Conservation (phyloP, 1,140 invertebrate species). For the Bombus breviceps region DNA sequence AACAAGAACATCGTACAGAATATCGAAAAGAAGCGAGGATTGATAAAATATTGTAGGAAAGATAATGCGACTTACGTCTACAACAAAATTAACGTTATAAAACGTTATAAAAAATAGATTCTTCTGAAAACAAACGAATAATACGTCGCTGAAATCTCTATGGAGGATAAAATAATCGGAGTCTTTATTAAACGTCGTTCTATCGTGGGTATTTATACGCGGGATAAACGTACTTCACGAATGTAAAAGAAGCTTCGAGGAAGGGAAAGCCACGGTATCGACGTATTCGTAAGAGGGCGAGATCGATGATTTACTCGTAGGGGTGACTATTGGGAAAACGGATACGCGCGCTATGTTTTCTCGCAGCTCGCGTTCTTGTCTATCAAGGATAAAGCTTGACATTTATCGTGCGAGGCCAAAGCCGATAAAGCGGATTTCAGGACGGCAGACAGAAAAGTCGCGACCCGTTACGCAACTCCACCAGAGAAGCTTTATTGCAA, state of each 20-base stretch:
- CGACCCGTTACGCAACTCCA: background rate
- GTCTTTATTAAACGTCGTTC: conserved; percentile 19
- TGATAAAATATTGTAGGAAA: too few species aligned
- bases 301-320: conserved; percentile 32
- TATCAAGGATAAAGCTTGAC: conserved; percentile 20
- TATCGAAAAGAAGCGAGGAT: too few species aligned
- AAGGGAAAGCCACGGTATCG: conserved; percentile 13
- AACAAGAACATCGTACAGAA: too few species aligned
- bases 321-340: conserved; percentile 21
- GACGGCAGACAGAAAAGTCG: background rate
- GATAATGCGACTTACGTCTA: too few species aligned
- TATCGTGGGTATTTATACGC: background rate
- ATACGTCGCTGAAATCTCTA: too few species aligned
- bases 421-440: conserved; percentile 14
- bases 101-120: too few species aligned
- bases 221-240: conserved; percentile 3
- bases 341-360: conserved; percentile 4
- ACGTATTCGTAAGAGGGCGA: background rate
- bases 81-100: too few species aligned
- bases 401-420: conserved; percentile 23
- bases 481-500: conserved; percentile 17
- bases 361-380: conserved; percentile 11
- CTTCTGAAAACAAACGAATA: too few species aligned
- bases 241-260: conserved; percentile 6
- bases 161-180: background rate